A percentile compares a stretch with the other conserved stretches of the same genome.
Evolutionary conservation across 2,888 invertebrate species (phyloP).

Genomic region (Bibio marci): DNA sequence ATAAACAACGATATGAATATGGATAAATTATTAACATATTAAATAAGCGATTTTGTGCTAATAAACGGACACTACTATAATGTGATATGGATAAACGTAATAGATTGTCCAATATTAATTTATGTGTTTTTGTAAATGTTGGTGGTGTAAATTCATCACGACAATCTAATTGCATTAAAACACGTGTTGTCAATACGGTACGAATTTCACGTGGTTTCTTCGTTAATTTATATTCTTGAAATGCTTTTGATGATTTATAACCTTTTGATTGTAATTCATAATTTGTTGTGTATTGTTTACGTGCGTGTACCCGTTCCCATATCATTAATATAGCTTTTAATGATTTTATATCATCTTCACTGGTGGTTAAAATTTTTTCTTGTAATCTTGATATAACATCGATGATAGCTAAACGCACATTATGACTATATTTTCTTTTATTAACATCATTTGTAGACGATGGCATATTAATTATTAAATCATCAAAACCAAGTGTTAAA

Average conservation of each 20-base stretch:
- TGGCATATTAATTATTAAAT: slow-evolving; percentile 33
- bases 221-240: slow-evolving; percentile 43
- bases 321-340: slow-evolving; percentile 37
- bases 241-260: slow-evolving; percentile 41
- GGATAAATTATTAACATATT: slow-evolving; percentile 45
- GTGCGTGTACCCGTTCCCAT: slow-evolving; percentile 15
- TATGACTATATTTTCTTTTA: slow-evolving; percentile 37
- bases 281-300: slow-evolving; percentile 7
- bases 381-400: slow-evolving; percentile 43
- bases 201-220: slow-evolving; percentile 42
- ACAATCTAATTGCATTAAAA: slow-evolving; percentile 15
- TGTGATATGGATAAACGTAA: slow-evolving; percentile 11
- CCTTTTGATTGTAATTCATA: slow-evolving; percentile 49
- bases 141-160: slow-evolving; percentile 12
- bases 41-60: slow-evolving; percentile 48
- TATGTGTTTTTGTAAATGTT: slow-evolving; percentile 41
- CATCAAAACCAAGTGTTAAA: slow-evolving; percentile 30
- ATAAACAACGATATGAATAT: slow-evolving; percentile 48
- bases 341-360: slow-evolving; percentile 67
- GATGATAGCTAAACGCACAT: slow-evolving; percentile 45
- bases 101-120: slow-evolving; percentile 40
- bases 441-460: not conserved
- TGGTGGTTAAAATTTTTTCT: slow-evolving; percentile 41
- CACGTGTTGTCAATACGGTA: slow-evolving; percentile 45
- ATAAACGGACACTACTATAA: slow-evolving; percentile 33